Conservation (phyloP, 2,113 vertebrate species). For the Danionella cerebrum region DNA sequence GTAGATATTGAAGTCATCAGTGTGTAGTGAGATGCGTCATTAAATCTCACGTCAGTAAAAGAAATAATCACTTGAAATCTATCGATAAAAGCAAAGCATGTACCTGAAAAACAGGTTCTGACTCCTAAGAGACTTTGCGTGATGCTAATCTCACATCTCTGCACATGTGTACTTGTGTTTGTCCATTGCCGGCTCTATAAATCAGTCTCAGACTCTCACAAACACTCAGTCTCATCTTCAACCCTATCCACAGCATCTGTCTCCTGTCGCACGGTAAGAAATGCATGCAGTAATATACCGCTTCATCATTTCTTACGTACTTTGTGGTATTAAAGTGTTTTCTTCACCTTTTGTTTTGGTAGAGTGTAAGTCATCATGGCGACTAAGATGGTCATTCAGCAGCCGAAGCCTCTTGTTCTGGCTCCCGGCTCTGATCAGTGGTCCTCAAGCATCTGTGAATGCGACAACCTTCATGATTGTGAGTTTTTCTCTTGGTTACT, state of each 20-base stretch:
- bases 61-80: constrained; percentile 10
- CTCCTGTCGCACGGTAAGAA: neutral
- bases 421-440: constrained; percentile 18
- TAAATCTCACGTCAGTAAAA: neutral
- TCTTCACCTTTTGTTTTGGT: neutral
- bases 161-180: neutral
- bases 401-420: constrained; percentile 21
- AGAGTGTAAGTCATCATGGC: constrained; percentile 21
- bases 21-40: neutral
- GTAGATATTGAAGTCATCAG: no score
- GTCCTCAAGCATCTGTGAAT: constrained; percentile 23
- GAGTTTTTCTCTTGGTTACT: neutral
- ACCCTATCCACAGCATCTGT: neutral
- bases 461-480: constrained; percentile 36
- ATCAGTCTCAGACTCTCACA: neutral
- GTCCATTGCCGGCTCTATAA: constrained; percentile 2
- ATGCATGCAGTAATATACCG: neutral
- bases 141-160: constrained; percentile 10
- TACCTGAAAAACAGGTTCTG: constrained; percentile 11
- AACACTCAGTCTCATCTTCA: neutral
- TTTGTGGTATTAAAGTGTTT: no score
- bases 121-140: neutral
- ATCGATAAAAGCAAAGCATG: constrained; percentile 16
- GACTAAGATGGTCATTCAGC: constrained; percentile 32
- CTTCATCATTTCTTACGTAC: no score